phyloP scores from a whole-genome alignment of 2,797 vertebrate species.

The Rhynchotus rufescens region DNA sequence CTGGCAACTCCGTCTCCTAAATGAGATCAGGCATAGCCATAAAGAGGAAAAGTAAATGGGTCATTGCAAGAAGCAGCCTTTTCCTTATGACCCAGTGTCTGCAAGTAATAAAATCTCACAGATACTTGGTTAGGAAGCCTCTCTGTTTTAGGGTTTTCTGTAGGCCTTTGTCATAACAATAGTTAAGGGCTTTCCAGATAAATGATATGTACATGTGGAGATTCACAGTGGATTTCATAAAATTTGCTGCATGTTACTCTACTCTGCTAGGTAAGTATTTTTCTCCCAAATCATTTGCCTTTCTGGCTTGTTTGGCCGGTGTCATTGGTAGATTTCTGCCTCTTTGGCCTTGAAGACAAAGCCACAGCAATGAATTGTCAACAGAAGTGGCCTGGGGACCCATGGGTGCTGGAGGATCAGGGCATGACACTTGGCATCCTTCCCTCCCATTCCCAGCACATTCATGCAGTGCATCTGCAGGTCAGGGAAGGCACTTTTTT shows the following conservation, averaged over 20 bases:
- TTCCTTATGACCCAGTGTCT: conserved; percentile 2
- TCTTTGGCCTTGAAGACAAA: not conserved
- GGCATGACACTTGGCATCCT: not conserved
- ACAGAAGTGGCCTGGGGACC: not conserved
- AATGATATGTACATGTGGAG: not conserved
- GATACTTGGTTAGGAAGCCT: not conserved
- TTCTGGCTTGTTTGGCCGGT: not conserved
- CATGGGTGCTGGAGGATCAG: not conserved
- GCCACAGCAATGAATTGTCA: not conserved
- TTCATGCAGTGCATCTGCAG: not conserved
- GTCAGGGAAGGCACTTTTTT: not conserved
- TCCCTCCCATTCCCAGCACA: not conserved
- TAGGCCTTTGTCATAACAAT: not conserved
- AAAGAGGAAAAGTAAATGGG: conserved; percentile 31
- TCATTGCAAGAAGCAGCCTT: conserved; percentile 3
- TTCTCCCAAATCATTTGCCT: conserved; percentile 11
- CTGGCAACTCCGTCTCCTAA: conserved; percentile 52
- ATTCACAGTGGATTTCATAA: not conserved
- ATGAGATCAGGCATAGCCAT: conserved; percentile 34
- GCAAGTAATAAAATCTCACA: not conserved
- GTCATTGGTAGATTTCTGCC: not conserved
- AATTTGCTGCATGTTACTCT: conserved; percentile 2
- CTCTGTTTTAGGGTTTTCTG: not conserved
- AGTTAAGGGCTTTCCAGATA: not conserved
- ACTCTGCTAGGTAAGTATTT: conserved; percentile 9